Evolutionary conservation across 2,113 vertebrate species (phyloP), one percentile per base, ranked within the genome.

Genomic region (Gobius niger): DNA sequence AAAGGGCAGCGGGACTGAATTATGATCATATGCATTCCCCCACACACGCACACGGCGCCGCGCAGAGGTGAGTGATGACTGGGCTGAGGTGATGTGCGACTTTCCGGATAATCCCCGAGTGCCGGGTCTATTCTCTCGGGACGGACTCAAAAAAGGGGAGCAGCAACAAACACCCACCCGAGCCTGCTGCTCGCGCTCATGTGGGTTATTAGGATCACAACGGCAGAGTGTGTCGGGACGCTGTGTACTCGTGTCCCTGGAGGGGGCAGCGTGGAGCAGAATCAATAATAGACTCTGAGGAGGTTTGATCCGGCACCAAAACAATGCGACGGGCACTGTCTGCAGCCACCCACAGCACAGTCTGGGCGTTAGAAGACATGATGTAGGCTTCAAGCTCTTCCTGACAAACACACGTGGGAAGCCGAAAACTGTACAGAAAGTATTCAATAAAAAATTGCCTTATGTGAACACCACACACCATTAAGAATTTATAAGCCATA

Each of bases 271-370:
- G 74, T 64, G 71, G 74, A 41, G 61, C 56, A 82, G 47, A 76
- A 89, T 89, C 87, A 81, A 89, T 86, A 84, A 75, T 54, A 54
- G 47, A 67, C 78, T 78, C 70, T 34, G 71, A 54, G 63, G 63
- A 77, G 67, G 80, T 81, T 81, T 83, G 67, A 82, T 79, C 73
- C 83, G 75, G 71, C 75, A 79, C 72, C 62, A 67, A 69, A 63
- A 76, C 62, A 56, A 64, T 49, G 70, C 47, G 50, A 68, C 14
- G 19, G 68, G 7, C 14, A n/a, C 14, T 60, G 57, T 60, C 65
- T 76, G 65, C 70, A 77, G 80, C 76, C 63, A 66, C 71, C 78
- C 81, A 81, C 79, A 60, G 12, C 13, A n/a, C 77, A 54, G 68
- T 71, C 67, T 40, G 50, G 75, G 50, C 70, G 62, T 72, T 80